Conservation (phyloP, 2,888 invertebrate species). For the Sepiola atlantica region DNA sequence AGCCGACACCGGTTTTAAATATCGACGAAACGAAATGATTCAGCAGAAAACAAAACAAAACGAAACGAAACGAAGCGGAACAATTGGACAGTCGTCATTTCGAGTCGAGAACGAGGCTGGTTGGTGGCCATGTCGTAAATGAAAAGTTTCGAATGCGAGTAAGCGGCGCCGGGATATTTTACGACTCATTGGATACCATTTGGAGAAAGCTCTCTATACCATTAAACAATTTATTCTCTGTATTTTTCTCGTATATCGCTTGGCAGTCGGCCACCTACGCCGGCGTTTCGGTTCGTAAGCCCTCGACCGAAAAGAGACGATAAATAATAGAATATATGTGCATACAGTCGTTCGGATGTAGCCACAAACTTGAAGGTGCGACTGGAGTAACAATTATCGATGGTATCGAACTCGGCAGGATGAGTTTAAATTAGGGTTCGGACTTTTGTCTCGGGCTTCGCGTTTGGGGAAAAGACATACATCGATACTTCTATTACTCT, state of each 20-base stretch:
- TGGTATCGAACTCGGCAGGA: too few species aligned
- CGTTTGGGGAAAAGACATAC: too few species aligned
- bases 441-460: too few species aligned
- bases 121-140: neutral
- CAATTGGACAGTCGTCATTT: neutral
- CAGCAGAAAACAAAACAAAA: neutral
- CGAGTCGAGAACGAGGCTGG: neutral
- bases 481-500: too few species aligned
- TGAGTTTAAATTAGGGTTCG: too few species aligned
- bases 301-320: neutral
- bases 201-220: neutral
- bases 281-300: neutral
- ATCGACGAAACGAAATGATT: neutral
- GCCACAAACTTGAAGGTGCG: too few species aligned
- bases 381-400: too few species aligned
- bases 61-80: neutral
- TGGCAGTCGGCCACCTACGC: neutral
- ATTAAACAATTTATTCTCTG: neutral
- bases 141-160: neutral
- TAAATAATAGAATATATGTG: neutral
- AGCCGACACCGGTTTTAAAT: neutral
- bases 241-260: neutral
- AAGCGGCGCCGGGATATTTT: neutral
- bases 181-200: constrained; percentile 32
- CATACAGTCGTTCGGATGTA: neutral